Percentiles rank a stretch among this genome's conserved stretches.
These are phyloP conservation scores for Leucophenga montana DNA, from an alignment of 2,888 invertebrate genomes.

Conservation along the genomic window DNA sequence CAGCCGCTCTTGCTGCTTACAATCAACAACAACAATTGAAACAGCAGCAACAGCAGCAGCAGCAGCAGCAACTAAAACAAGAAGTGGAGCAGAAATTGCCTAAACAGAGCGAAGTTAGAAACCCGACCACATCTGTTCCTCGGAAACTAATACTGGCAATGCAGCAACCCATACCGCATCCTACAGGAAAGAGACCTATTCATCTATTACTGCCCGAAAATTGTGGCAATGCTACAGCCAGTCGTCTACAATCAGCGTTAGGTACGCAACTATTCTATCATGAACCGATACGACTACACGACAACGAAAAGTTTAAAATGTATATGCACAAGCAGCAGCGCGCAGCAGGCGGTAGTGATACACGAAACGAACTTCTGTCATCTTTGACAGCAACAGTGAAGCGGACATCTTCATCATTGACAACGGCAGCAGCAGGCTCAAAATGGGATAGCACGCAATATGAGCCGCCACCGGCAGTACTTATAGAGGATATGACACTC, in stretches of 20 bases:
- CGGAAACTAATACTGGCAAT: background rate
- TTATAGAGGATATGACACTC: too few relatives aligned
- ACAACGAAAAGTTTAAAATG: background rate
- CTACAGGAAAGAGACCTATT: background rate
- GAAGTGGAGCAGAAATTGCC: background rate
- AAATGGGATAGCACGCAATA: background rate
- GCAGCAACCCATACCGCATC: conserved; percentile 6
- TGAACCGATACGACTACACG: conserved; percentile 39
- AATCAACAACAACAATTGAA: background rate
- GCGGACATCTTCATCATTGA: background rate
- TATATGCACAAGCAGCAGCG: background rate
- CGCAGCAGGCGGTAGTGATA: background rate
- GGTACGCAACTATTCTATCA: conserved; percentile 48
- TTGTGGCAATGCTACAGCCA: background rate
- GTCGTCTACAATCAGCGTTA: background rate
- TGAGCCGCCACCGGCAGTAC: too few relatives aligned
- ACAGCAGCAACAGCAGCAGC: conserved; percentile 25
- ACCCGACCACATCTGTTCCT: background rate
- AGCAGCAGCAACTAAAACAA: conserved; percentile 15
- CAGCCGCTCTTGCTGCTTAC: background rate
- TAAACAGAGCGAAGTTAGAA: background rate
- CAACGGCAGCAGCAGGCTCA: conserved; percentile 4
- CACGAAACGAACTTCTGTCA: background rate
- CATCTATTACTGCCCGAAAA: conserved; percentile 25
- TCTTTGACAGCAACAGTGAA: background rate